These are phyloP conservation scores for Oreocharis arfaki DNA, from an alignment of 2,113 vertebrate genomes.

Conservation along the genomic window DNA sequence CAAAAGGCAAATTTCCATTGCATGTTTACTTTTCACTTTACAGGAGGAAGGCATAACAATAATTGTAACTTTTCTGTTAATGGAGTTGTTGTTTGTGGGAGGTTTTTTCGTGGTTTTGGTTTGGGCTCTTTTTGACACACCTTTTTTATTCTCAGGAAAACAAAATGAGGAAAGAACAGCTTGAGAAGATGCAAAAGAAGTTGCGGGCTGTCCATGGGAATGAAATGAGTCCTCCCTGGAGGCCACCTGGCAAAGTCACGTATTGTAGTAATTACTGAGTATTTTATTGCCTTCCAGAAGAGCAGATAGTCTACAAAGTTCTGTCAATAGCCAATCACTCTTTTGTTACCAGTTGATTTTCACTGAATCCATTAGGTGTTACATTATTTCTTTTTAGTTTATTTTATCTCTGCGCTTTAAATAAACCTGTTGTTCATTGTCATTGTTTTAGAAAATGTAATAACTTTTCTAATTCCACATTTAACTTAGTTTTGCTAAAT, in stretches of 20 bases:
- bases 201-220: slow-evolving; percentile 63
- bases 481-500: not conserved
- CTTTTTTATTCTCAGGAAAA: slow-evolving; percentile 72
- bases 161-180: slow-evolving; percentile 79
- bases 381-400: slow-evolving; percentile 1
- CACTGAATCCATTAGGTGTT: not conserved
- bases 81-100: not conserved
- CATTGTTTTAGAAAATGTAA: not conserved
- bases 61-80: not conserved
- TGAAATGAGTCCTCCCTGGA: slow-evolving; percentile 82
- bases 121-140: not conserved
- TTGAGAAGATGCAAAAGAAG: slow-evolving; percentile 75
- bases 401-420: not conserved
- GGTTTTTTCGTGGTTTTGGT: not conserved
- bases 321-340: not conserved
- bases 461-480: not conserved
- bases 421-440: not conserved
- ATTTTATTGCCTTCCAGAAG: not conserved
- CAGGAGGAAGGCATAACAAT: not conserved
- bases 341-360: slow-evolving; percentile 17
- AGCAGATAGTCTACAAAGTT: not conserved
- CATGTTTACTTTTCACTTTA: not conserved
- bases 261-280: slow-evolving; percentile 73
- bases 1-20: not conserved
- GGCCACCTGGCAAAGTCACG: slow-evolving; percentile 85